Conservation (phyloP, 2,797 vertebrate genomes). For the Pipistrellus kuhlii region DNA sequence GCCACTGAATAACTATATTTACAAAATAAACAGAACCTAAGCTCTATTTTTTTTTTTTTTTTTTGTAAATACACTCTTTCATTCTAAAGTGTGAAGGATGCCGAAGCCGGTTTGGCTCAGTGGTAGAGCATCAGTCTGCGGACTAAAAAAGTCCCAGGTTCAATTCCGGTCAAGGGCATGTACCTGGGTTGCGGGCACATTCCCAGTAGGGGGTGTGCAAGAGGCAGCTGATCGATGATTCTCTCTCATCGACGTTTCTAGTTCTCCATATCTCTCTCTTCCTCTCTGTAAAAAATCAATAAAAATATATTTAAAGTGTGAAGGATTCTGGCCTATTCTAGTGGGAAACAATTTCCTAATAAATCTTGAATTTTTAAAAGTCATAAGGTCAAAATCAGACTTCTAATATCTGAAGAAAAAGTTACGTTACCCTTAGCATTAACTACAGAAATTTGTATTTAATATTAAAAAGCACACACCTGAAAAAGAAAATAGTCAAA, state of each 20-base stretch:
- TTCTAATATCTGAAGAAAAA: slow-evolving; percentile 17
- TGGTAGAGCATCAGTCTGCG: no score
- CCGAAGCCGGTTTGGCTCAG: no score
- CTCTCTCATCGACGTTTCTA: no score
- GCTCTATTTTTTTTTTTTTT: slow-evolving; percentile 49
- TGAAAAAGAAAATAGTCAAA: slow-evolving; percentile 47
- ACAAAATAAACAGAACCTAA: slow-evolving; percentile 46
- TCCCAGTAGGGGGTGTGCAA: no score
- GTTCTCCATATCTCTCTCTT: no score
- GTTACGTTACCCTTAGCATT: background rate
- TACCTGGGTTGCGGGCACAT: no score
- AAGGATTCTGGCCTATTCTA: slow-evolving; percentile 21
- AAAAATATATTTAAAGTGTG: background rate
- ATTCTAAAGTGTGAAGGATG: slow-evolving; percentile 31
- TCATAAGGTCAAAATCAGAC: slow-evolving; percentile 42
- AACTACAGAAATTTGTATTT: slow-evolving; percentile 14
- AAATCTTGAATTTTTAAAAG: slow-evolving; percentile 7
- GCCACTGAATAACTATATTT: slow-evolving; percentile 17
- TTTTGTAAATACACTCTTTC: slow-evolving; percentile 29
- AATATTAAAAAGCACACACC: background rate
- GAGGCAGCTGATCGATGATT: no score
- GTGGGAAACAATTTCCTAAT: slow-evolving; percentile 6
- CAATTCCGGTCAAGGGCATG: no score
- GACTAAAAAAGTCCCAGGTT: no score
- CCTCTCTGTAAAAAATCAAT: no score